Conservation (phyloP, 35 echinoderm and acorn worm species). For the Ophiothrix spiculata region DNA sequence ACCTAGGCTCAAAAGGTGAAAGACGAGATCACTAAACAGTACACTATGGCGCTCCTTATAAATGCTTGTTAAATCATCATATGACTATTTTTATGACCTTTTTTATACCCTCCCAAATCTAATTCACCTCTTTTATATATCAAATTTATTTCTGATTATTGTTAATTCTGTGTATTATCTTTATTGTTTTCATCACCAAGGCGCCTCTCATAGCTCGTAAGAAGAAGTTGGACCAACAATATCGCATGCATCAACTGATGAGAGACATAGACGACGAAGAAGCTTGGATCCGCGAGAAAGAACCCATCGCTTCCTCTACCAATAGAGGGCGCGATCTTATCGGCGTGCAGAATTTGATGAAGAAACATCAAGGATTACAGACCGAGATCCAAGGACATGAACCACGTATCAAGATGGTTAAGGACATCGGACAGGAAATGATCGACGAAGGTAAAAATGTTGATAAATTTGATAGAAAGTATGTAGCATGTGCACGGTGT, state of each 20-base stretch:
- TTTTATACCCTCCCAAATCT: no score
- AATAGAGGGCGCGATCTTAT: slow-evolving; percentile 95
- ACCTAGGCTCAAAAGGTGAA: no score
- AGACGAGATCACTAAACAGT: no score
- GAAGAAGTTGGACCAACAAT: slow-evolving; percentile 89
- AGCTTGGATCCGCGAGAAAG: slow-evolving; percentile 97
- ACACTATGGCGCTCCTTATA: no score
- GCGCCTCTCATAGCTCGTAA: slow-evolving; percentile 90
- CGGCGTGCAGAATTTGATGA: slow-evolving; percentile 96
- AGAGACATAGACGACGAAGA: slow-evolving; percentile 95
- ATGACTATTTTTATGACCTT: no score
- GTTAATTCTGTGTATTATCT: no score
- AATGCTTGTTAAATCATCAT: no score
- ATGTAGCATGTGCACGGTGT: no score
- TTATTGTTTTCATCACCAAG: no score
- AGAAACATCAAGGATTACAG: slow-evolving; percentile 95
- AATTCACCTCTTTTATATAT: no score
- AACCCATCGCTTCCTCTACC: slow-evolving; percentile 91
- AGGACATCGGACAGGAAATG: slow-evolving; percentile 82
- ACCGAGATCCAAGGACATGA: slow-evolving; percentile 93
- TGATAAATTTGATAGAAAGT: neutral
- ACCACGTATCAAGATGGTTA: slow-evolving; percentile 80
- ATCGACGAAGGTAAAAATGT: slow-evolving; percentile 69
- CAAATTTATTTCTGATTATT: no score
- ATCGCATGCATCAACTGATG: slow-evolving; percentile 89